Evolutionary conservation across 2,797 vertebrate genomes (phyloP).

Genomic region (Sebastolobus altivelis): DNA sequence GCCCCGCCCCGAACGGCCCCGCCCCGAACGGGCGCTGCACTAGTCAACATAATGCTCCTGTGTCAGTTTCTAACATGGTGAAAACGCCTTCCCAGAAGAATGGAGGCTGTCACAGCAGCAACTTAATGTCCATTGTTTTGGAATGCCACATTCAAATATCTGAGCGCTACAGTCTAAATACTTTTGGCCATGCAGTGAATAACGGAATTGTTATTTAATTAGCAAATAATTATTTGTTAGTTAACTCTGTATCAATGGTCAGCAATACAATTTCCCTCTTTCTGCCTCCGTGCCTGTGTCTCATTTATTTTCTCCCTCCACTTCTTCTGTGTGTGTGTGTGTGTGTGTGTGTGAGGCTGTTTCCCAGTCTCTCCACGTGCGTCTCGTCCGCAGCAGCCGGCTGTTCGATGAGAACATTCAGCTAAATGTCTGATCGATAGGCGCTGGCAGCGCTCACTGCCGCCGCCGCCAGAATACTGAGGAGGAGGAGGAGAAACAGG

Average conservation of each 20-base stretch:
- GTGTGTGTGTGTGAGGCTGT: conserved; percentile 24
- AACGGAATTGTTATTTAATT: background rate
- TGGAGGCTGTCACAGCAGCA: background rate
- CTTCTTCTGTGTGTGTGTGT: background rate
- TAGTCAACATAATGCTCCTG: background rate
- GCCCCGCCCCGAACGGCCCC: background rate
- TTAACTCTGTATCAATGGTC: conserved; percentile 4
- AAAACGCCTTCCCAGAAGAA: background rate
- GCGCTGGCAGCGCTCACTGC: conserved; percentile 57
- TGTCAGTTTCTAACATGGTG: background rate
- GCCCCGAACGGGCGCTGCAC: background rate
- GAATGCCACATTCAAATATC: background rate
- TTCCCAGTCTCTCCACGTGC: conserved; percentile 75
- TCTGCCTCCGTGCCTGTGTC: background rate
- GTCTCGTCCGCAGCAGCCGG: conserved; percentile 64
- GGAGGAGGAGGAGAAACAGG: conserved; percentile 15
- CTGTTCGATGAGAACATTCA: conserved; percentile 80
- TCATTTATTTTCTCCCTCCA: conserved; percentile 30
- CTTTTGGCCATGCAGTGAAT: background rate
- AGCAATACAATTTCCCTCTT: background rate
- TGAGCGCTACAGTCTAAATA: background rate
- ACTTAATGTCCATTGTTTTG: background rate
- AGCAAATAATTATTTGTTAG: background rate
- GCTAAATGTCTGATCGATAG: conserved; percentile 83
- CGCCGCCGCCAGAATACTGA: conserved; percentile 72